Conservation (phyloP, 2,888 invertebrate species). For the Empis livida region DNA sequence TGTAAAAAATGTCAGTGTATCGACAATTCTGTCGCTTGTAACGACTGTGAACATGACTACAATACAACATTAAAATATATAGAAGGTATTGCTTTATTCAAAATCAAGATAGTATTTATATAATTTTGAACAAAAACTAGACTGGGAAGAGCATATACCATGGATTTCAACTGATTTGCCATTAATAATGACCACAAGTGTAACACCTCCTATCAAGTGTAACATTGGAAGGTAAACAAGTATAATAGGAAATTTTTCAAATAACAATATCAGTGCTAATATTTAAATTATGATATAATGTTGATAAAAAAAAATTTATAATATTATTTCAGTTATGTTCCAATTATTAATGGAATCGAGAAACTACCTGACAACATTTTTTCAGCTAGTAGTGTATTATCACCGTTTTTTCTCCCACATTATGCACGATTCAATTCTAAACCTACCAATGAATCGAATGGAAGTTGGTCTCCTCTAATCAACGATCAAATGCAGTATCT, state of each 20-base stretch:
- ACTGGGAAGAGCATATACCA: too few species aligned
- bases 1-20: constrained; percentile 70
- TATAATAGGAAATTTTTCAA: too few species aligned
- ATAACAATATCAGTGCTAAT: too few species aligned
- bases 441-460: constrained; percentile 26
- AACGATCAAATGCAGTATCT: constrained; percentile 53
- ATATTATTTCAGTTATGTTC: constrained; percentile 19
- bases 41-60: constrained; percentile 18
- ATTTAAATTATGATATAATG: not conserved
- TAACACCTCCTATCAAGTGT: constrained; percentile 39
- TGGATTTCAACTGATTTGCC: constrained; percentile 7
- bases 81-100: too few species aligned
- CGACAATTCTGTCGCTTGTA: constrained; percentile 58
- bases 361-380: constrained; percentile 42
- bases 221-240: constrained; percentile 29
- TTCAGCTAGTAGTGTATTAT: constrained; percentile 43
- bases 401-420: constrained; percentile 39
- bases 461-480: constrained; percentile 56
- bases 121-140: too few species aligned
- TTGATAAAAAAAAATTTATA: not conserved
- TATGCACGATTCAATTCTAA: constrained; percentile 39
- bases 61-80: constrained; percentile 15
- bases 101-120: too few species aligned
- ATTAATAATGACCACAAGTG: constrained; percentile 19
- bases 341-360: constrained; percentile 38